Base-by-base conservation (phyloP, 2,113 vertebrate genomes). In the Cisticola juncidis region DNA sequence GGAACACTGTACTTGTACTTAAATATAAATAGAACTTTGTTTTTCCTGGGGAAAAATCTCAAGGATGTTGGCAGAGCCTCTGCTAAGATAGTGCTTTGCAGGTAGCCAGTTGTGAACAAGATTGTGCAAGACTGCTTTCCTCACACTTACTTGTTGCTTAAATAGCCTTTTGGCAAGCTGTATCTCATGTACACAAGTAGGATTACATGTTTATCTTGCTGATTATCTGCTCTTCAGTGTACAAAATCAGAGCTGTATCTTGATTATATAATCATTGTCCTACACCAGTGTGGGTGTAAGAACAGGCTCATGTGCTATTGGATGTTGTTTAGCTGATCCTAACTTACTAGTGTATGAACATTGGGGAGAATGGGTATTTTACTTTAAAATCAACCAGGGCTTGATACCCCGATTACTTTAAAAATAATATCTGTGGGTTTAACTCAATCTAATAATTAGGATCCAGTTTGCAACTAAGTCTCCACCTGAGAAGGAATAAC, bases 111-210 rank as follows among this genome's bases (percentile, higher is more conserved):
- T 90, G 29, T 85, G 85, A 83, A 66, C 7, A 36, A 62, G 68
- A 50, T 81, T 86, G 47, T 70, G 87, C 86, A 85, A 94, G 93
- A 21, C 64, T 74, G 38, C 21, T 90, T 93, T 96, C 85, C 47
- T 95, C 50, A 35, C 22, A 4, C 66, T 77, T 85, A 25, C 9
- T 89, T 44, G 54, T 88, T 91, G 71, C 56, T 82, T 90, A 88
- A 88, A 56, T 88, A 40, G 40, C 56, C 16, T 70, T 64, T 88
- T 95, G 82, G 74, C 74, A 91, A 47, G 76, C 64, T 90, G 17
- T 58, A 40, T 54, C 44, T 69, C 35, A 17, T 76, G 93, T 86
- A 73, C 76, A 53, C 88, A 73, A 86, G 56, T 44, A 80, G 56
- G 61, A 93, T 91, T 93, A 36, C 29, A 0, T n/a, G 51, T 71